Evolutionary conservation across 2,888 invertebrate species (phyloP), one percentile per base, ranked within the genome.

Genomic region (Abrostola triplasia): DNA sequence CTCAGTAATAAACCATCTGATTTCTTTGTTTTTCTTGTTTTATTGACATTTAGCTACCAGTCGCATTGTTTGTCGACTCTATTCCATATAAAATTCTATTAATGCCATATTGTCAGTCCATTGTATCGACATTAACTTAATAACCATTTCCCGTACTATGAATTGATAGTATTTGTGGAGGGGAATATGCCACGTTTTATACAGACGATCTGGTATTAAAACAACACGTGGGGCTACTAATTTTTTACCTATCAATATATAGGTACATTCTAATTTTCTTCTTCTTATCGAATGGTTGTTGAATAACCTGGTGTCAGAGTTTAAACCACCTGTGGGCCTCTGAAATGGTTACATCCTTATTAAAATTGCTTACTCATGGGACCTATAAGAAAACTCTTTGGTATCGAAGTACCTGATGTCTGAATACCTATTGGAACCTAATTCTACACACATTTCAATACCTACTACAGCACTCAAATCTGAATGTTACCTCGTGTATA

Each of bases 1-100:
- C 35, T 55, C 48, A 50, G 71, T 73, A 80, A 76, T 81, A 74
- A 76, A 74, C 65, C 70, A 66, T 61, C 62, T 61, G 59, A 68
- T 61, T 70, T 65, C 62, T 67, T 70, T 68, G 62, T 70, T 75
- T 58, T 54, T 51, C 52, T 63, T 50, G 9, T 12, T 47, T 42
- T 42, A 52, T 51, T 37, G 40, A 8, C 24, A 48, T 53, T 59
- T 10, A 40, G 48, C 35, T 71, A 6, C 55, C 44, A 49, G 9
- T 24, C 64, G 42, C 24, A 52, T 56, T 59, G 51, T 54, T 58
- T 58, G 24, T 13, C 66, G 35, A 6, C 24, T 35, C 9, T 35
- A 37, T 13, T 11, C 6, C 6, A 13, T 37, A 13, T 36, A 0
- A 7, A 38, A 38, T 40, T n/a, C 4, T 35, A 40, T 55, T 47